A percentile compares a stretch with the other conserved stretches of the same genome.
Conservation (phyloP, 2,888 invertebrate species). For the Drosophila bunnanda region DNA sequence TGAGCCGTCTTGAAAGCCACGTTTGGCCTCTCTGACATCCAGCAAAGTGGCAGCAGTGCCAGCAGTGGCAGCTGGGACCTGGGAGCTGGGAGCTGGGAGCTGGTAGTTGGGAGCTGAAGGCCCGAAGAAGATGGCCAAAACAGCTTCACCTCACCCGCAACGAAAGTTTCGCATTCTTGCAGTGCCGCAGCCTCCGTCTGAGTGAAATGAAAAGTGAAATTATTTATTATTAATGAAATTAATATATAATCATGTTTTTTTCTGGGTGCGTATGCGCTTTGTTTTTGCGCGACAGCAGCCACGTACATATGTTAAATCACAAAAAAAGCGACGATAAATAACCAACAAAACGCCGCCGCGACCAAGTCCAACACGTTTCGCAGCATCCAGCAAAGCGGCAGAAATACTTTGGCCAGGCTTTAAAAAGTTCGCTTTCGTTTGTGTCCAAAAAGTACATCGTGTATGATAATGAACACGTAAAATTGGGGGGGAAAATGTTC, state of each 20-base stretch:
- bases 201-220: conserved; percentile 79
- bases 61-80: conserved; percentile 3
- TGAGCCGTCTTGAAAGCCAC: conserved; percentile 31
- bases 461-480: conserved; percentile 77
- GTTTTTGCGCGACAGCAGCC: conserved; percentile 65
- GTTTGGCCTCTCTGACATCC: conserved; percentile 50
- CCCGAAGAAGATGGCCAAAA: conserved; percentile 19
- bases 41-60: conserved; percentile 36
- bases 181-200: conserved; percentile 35
- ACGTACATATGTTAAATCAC: conserved; percentile 78
- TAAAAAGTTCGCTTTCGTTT: conserved; percentile 79
- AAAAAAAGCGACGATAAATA: conserved; percentile 75
- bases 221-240: conserved; percentile 80
- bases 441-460: conserved; percentile 65
- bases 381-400: conserved; percentile 42
- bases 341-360: conserved; percentile 46
- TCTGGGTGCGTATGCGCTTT: conserved; percentile 51
- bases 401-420: conserved; percentile 69
- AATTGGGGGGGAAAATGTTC: conserved; percentile 33
- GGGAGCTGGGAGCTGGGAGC: neutral
- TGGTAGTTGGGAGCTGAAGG: neutral
- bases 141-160: conserved; percentile 64
- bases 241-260: conserved; percentile 70
- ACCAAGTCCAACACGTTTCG: conserved; percentile 69
- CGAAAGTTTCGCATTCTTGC: conserved; percentile 76